Conservation (phyloP, 2,113 vertebrate genomes). For the Lepidothrix coronata region DNA sequence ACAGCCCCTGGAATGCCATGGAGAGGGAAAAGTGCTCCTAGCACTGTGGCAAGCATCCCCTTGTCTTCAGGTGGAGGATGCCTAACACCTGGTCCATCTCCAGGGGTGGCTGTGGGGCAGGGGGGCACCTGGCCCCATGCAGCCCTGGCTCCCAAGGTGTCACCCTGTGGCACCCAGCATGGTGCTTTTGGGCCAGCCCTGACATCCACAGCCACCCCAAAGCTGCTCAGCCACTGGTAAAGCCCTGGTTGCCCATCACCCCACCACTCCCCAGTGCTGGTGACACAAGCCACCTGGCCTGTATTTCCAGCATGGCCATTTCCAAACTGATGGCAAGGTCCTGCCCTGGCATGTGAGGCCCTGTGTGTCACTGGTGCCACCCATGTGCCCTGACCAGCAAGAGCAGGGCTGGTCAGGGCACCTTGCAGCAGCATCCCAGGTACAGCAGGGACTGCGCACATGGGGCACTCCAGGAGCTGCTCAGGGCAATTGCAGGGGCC, state of each 20-base stretch:
- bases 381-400: fast-evolving
- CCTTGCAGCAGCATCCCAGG: not conserved
- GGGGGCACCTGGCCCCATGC: not conserved
- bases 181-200: fast-evolving
- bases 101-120: not conserved
- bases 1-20: fast-evolving
- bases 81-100: not conserved
- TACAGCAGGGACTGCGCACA: not conserved
- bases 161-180: not conserved
- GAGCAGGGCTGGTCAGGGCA: not conserved
- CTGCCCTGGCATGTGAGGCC: not conserved
- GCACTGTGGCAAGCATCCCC: not conserved
- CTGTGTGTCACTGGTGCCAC: not conserved
- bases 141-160: not conserved
- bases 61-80: fast-evolving
- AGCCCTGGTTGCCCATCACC: fast-evolving
- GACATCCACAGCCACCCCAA: not conserved
- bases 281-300: not conserved
- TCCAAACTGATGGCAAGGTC: not conserved
- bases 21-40: not conserved
- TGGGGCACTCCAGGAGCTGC: not conserved
- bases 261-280: not conserved
- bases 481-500: not conserved
- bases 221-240: not conserved
- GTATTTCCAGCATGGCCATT: not conserved